Evolutionary conservation across 1,140 invertebrate genomes (phyloP).

Genomic region (Neodiprion lecontei): DNA sequence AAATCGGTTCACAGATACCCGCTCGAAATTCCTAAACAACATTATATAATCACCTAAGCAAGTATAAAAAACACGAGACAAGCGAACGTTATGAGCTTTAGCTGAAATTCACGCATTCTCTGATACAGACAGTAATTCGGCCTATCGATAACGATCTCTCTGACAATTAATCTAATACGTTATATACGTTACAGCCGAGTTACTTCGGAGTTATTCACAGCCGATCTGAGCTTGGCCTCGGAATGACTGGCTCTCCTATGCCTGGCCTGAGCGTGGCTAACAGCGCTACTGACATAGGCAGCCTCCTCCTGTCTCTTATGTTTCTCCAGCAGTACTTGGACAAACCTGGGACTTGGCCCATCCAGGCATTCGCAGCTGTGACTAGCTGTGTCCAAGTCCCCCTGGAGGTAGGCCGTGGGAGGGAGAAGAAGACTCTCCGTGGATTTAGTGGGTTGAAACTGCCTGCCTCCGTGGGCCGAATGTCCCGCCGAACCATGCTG

Average conservation of each 20-base stretch:
- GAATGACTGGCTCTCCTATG: slow-evolving; percentile 59
- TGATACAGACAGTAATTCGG: neutral
- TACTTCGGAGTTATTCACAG: slow-evolving; percentile 56
- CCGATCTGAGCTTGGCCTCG: slow-evolving; percentile 51
- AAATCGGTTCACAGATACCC: too few species aligned
- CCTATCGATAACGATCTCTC: neutral
- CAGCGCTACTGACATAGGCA: slow-evolving; percentile 23
- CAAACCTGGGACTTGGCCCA: slow-evolving; percentile 45
- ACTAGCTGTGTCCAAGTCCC: slow-evolving; percentile 60
- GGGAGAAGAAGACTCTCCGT: slow-evolving; percentile 77
- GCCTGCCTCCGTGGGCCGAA: slow-evolving; percentile 57
- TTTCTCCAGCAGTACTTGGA: slow-evolving; percentile 47
- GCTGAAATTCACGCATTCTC: neutral
- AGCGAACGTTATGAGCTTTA: too few species aligned
- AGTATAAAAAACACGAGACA: too few species aligned
- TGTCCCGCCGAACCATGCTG: slow-evolving; percentile 53
- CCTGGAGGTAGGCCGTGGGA: slow-evolving; percentile 65
- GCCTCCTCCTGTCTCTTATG: slow-evolving; percentile 44
- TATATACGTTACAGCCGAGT: slow-evolving; percentile 53
- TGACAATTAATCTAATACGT: neutral
- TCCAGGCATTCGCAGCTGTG: slow-evolving; percentile 74
- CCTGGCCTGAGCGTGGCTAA: slow-evolving; percentile 50
- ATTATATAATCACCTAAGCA: too few species aligned
- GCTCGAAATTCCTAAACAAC: too few species aligned
- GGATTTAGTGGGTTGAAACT: slow-evolving; percentile 74